Evolutionary conservation across 1,140 invertebrate genomes (phyloP), one percentile per base, ranked within the genome.

Genomic region (Drosophila rufa): DNA sequence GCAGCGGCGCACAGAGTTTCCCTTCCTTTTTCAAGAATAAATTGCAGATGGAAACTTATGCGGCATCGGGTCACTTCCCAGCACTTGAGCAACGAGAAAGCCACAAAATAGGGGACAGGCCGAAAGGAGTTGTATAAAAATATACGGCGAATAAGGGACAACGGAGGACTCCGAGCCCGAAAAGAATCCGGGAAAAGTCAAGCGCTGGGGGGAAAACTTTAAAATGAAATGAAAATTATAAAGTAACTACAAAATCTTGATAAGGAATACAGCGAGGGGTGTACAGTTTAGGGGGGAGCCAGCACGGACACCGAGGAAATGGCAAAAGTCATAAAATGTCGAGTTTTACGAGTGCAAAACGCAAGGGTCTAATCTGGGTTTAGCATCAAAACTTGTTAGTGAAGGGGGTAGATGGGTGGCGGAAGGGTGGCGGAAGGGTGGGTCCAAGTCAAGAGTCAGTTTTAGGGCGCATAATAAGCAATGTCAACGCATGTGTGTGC

Each of bases 161-260:
- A 48, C 59, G 19, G 1, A 58, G 50, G 42, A 42, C 45, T 17
- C 14, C 7, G n/a, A 51, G 67, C 11, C 22, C 38, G 25, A 56
- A 56, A 38, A 30, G 50, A 27, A 14, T 4, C 6, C 22, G 60
- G 58, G 56, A 56, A 62, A 65, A 70, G 83, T 67, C 45, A 42
- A 60, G 45, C 53, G 27, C 61, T 48, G 61, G 42, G 51, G 67
- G 56, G 71, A 55, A 66, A 80, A 83, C 84, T 87, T 83, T 70
- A 80, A 87, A 83, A 78, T 75, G 73, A 87, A 79, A 89, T 83
- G 83, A 89, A 87, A 87, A 89, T 89, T 89, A 90, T 89, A 89
- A 89, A 90, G 84, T 89, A 89, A 89, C 84, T 90, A 90, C 84
- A 90, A 90, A 90, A 89, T 89, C 84, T 89, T 89, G 85, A 89